A percentile compares a stretch with the other conserved stretches of the same genome.
phyloP scores from a whole-genome alignment of 2,888 invertebrate genomes.

The Priocnemis perturbator region DNA sequence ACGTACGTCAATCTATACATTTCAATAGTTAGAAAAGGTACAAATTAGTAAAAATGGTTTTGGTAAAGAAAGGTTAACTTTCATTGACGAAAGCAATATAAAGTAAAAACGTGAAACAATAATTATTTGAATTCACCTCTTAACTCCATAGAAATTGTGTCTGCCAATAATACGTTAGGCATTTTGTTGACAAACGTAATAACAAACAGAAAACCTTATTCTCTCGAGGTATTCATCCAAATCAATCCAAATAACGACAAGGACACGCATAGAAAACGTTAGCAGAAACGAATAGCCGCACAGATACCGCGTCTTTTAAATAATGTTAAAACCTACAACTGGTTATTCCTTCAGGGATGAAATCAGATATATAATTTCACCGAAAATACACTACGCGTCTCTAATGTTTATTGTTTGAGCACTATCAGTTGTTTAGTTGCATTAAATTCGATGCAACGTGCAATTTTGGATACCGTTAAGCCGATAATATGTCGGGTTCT shows the following conservation, averaged over 20 bases:
- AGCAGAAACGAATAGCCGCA: no score
- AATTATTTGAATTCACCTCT: slow-evolving; percentile 51
- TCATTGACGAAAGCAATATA: neutral
- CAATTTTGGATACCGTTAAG: neutral
- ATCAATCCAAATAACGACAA: no score
- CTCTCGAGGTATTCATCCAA: no score
- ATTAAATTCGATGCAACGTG: neutral
- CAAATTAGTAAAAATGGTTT: no score
- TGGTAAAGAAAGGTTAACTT: no score
- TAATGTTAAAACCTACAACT: no score
- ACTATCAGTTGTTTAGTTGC: neutral
- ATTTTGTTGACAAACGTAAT: slow-evolving; percentile 48
- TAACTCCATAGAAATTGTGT: slow-evolving; percentile 56
- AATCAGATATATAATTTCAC: neutral
- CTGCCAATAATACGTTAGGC: slow-evolving; percentile 65
- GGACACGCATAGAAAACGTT: no score
- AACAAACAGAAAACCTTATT: slow-evolving; percentile 1
- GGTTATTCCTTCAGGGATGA: no score
- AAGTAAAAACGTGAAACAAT: neutral
- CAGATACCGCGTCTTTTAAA: no score
- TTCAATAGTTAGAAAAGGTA: no score
- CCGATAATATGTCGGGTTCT: no score
- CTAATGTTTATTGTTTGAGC: neutral
- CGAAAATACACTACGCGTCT: neutral
- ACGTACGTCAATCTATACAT: neutral